These are phyloP conservation scores for Helicoverpa armigera DNA, from an alignment of 1,140 invertebrate genomes.

Conservation along the genomic window DNA sequence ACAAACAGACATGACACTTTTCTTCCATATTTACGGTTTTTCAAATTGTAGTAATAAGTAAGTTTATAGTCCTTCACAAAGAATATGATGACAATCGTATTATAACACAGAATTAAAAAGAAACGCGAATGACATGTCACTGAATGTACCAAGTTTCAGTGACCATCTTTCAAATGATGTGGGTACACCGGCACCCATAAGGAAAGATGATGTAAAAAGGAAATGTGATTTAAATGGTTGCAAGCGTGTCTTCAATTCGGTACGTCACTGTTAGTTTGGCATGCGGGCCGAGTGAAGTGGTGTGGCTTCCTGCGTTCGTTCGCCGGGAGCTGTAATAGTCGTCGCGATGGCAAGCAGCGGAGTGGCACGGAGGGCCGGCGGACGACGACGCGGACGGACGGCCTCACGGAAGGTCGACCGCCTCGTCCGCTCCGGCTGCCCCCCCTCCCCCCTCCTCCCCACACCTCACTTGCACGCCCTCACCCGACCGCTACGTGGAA, in stretches of 20 bases:
- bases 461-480: slow-evolving; percentile 59
- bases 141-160: neutral
- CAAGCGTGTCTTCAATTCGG: slow-evolving; percentile 42
- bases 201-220: slow-evolving; percentile 26
- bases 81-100: too few relatives aligned
- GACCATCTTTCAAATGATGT: neutral
- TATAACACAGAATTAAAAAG: too few relatives aligned
- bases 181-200: neutral
- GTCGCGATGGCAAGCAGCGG: slow-evolving; percentile 54
- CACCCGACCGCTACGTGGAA: slow-evolving; percentile 80
- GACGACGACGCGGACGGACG: slow-evolving; percentile 63
- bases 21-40: too few relatives aligned
- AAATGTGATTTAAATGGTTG: slow-evolving; percentile 29
- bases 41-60: too few relatives aligned
- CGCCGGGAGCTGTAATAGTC: slow-evolving; percentile 48
- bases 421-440: slow-evolving; percentile 65
- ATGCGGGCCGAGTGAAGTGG: slow-evolving; percentile 44
- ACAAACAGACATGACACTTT: too few relatives aligned
- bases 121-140: too few relatives aligned
- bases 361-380: slow-evolving; percentile 55
- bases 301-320: slow-evolving; percentile 47
- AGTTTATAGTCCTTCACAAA: too few relatives aligned
- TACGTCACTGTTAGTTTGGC: slow-evolving; percentile 43
- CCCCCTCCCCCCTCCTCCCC: slow-evolving; percentile 57
- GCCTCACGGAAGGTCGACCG: slow-evolving; percentile 83